Percentiles rank a stretch among this genome's conserved stretches.
Evolutionary conservation across 2,888 invertebrate genomes (phyloP).

Genomic region (Stegophylla sp.): DNA sequence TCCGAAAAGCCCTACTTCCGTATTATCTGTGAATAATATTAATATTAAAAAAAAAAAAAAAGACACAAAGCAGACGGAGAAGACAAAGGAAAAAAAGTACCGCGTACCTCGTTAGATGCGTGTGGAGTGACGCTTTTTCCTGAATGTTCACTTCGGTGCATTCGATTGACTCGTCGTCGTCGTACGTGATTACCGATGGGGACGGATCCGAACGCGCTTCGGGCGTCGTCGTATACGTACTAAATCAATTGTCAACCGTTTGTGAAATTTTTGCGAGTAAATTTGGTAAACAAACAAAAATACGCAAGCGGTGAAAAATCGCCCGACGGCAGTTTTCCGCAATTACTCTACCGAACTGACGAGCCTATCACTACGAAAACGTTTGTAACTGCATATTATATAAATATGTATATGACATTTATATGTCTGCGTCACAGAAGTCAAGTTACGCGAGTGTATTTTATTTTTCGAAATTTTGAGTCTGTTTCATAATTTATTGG

Average conservation of each 20-base stretch:
- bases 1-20: not conserved
- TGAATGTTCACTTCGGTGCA: not conserved
- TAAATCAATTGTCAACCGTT: conserved; percentile 24
- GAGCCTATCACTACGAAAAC: no score
- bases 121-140: not conserved
- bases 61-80: not conserved
- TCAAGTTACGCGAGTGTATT: no score
- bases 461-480: no score
- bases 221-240: not conserved
- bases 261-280: not conserved
- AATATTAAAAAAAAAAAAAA: not conserved
- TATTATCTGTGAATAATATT: not conserved
- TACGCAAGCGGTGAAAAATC: not conserved
- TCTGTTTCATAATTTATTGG: no score
- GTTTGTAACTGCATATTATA: no score
- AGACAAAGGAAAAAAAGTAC: not conserved
- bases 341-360: no score
- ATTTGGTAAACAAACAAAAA: conserved; percentile 30
- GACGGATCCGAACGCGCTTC: not conserved
- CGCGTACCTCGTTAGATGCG: not conserved
- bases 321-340: conserved; percentile 3
- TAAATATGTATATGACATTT: no score
- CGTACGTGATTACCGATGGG: not conserved
- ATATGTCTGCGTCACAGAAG: no score
- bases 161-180: not conserved